Evolutionary conservation across 2,113 vertebrate genomes (phyloP).

Genomic region (Mola mola): DNA sequence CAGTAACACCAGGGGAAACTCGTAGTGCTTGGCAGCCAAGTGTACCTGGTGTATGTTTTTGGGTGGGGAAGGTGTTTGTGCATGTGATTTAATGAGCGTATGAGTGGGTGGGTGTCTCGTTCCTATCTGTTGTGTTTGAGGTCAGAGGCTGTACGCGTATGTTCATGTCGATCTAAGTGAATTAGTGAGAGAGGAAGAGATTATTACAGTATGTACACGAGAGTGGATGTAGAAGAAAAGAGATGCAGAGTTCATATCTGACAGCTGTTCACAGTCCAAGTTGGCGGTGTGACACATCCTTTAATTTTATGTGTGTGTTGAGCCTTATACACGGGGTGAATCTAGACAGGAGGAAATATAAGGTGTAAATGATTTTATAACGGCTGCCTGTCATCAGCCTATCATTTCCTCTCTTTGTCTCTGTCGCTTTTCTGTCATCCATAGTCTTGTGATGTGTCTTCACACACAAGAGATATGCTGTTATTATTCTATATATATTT

Average conservation of each 20-base stretch:
- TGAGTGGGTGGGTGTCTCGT: slow-evolving; percentile 4
- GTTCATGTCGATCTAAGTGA: too few relatives aligned
- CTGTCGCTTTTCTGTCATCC: slow-evolving; percentile 25
- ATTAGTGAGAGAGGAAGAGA: too few relatives aligned
- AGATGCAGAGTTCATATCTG: slow-evolving; percentile 14
- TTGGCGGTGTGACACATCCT: slow-evolving; percentile 10
- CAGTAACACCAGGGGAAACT: slow-evolving; percentile 44
- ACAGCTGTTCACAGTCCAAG: slow-evolving; percentile 40
- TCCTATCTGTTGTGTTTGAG: too few relatives aligned
- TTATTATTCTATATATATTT: background rate
- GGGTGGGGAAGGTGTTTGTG: background rate
- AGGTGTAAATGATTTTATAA: slow-evolving; percentile 49
- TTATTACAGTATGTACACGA: too few relatives aligned
- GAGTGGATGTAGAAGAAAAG: too few relatives aligned
- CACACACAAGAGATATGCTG: background rate
- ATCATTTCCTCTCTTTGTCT: slow-evolving; percentile 45
- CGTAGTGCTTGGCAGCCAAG: slow-evolving; percentile 23
- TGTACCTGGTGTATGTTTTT: slow-evolving; percentile 17
- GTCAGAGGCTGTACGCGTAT: background rate
- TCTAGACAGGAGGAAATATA: slow-evolving; percentile 31
- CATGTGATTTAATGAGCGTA: background rate
- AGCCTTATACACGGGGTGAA: slow-evolving; percentile 31
- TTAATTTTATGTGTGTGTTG: background rate
- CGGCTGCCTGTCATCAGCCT: slow-evolving; percentile 26
- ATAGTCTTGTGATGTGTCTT: slow-evolving; percentile 15